Evolutionary conservation across 2,888 invertebrate genomes (phyloP).

Genomic region (Megamerina dolium): DNA sequence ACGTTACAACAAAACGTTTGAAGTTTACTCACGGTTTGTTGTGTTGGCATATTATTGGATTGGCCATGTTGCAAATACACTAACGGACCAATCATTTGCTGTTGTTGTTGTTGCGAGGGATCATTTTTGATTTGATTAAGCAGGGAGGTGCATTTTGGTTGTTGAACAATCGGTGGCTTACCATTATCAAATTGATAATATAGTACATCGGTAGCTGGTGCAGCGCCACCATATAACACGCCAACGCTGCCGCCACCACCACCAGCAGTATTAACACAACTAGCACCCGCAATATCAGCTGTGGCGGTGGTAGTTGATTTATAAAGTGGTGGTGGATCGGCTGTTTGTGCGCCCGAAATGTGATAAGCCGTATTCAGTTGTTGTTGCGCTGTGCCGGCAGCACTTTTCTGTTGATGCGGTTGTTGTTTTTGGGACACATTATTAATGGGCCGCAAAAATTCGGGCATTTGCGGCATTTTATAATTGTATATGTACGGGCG

Average conservation of each 20-base stretch:
- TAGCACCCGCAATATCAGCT: too few species aligned
- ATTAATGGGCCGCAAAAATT: slow-evolving; percentile 22
- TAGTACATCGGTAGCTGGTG: slow-evolving; percentile 43
- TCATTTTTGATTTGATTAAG: slow-evolving; percentile 19
- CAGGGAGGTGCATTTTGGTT: slow-evolving; percentile 32
- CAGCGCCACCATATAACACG: slow-evolving; percentile 33
- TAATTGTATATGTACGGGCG: slow-evolving; percentile 44
- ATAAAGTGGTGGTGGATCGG: slow-evolving; percentile 40
- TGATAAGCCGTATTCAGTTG: slow-evolving; percentile 40
- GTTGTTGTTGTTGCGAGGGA: slow-evolving; percentile 13
- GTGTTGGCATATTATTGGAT: slow-evolving; percentile 28
- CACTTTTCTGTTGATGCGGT: slow-evolving; percentile 13
- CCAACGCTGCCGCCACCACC: slow-evolving; percentile 1
- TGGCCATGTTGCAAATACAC: slow-evolving; percentile 41
- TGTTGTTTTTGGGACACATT: slow-evolving; percentile 17
- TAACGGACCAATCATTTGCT: slow-evolving; percentile 30
- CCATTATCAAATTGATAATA: slow-evolving; percentile 47
- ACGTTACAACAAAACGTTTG: too few species aligned
- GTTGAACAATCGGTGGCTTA: slow-evolving; percentile 34
- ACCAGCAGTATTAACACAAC: slow-evolving; percentile 2
- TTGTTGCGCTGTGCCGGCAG: slow-evolving; percentile 10
- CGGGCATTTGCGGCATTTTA: slow-evolving; percentile 44
- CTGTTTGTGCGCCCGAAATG: slow-evolving; percentile 45
- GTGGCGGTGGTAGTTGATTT: slow-evolving; percentile 16
- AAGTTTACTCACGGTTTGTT: slow-evolving; percentile 46